Percentiles rank a stretch among this genome's conserved stretches.
phyloP scores from a whole-genome alignment of 2,888 invertebrate species.

The Taenaris catops region DNA sequence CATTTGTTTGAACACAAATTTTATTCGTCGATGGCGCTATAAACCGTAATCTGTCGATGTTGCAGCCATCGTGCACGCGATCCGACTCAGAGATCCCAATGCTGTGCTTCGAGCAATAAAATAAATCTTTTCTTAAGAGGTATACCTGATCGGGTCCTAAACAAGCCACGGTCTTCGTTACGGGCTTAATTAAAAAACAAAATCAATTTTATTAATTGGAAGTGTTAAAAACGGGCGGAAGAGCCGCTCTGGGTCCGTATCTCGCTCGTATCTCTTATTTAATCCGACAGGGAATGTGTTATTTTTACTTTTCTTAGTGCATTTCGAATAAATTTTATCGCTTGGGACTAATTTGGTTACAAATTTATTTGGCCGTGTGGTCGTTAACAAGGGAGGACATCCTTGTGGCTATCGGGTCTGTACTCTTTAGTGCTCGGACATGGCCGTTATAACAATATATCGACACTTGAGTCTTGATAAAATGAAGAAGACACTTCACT shows the following conservation, averaged over 20 bases:
- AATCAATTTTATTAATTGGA: constrained; percentile 80
- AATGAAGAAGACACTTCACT: constrained; percentile 74
- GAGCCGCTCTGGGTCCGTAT: constrained; percentile 63
- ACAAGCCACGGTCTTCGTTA: constrained; percentile 68
- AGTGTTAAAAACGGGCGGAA: constrained; percentile 79
- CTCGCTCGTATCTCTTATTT: constrained; percentile 75
- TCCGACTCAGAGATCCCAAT: constrained; percentile 46
- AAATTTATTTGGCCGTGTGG: constrained; percentile 77
- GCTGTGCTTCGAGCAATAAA: constrained; percentile 71
- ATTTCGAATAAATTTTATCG: constrained; percentile 80
- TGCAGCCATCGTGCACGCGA: constrained; percentile 41
- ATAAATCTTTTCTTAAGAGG: constrained; percentile 73
- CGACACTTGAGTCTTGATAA: constrained; percentile 71
- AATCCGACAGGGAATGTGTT: constrained; percentile 78
- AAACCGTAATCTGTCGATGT: constrained; percentile 51
- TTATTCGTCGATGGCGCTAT: constrained; percentile 47
- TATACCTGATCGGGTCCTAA: constrained; percentile 63
- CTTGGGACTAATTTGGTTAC: constrained; percentile 78
- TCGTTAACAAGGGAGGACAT: constrained; percentile 77
- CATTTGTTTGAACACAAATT: constrained; percentile 51
- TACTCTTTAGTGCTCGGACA: constrained; percentile 68
- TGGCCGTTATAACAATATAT: constrained; percentile 75
- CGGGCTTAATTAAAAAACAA: constrained; percentile 78
- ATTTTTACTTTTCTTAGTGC: constrained; percentile 77
- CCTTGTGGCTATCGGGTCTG: constrained; percentile 68